These are phyloP conservation scores for Leptinotarsa haldemani DNA, from an alignment of 2,888 invertebrate species.

Conservation along the genomic window DNA sequence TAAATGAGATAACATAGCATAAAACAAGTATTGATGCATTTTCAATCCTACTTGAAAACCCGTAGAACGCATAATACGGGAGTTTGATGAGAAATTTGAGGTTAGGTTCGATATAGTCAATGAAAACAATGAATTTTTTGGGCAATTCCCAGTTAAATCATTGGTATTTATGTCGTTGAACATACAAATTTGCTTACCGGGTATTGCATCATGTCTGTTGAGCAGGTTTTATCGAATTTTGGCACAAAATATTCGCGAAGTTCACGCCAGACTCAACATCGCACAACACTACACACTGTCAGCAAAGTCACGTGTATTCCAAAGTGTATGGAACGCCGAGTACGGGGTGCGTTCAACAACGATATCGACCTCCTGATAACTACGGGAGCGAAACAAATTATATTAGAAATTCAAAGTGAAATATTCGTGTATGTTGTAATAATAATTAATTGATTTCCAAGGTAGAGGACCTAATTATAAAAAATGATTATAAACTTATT, in stretches of 20 bases:
- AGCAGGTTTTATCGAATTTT: constrained; percentile 7
- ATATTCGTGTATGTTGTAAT: no score
- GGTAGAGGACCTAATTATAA: no score
- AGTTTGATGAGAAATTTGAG: constrained; percentile 51
- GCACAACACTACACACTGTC: constrained; percentile 49
- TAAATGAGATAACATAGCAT: background rate
- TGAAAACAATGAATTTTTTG: background rate
- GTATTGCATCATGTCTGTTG: constrained; percentile 9
- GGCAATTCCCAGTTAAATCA: background rate
- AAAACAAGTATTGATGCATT: background rate
- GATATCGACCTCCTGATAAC: background rate
- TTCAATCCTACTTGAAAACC: background rate
- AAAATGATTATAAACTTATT: no score
- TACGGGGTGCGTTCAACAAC: background rate
- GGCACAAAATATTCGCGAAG: constrained; percentile 22
- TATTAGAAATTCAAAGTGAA: no score
- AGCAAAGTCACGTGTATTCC: constrained; percentile 24
- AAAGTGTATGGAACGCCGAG: background rate
- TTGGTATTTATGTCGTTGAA: background rate
- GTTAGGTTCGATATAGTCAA: constrained; percentile 47
- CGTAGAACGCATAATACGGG: constrained; percentile 44
- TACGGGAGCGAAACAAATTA: no score
- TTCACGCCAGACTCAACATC: constrained; percentile 58
- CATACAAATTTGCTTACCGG: constrained; percentile 34
- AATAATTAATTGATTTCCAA: no score